Evolutionary conservation across 2,888 invertebrate species (phyloP).

Genomic region (Petrophora chlorosata): DNA sequence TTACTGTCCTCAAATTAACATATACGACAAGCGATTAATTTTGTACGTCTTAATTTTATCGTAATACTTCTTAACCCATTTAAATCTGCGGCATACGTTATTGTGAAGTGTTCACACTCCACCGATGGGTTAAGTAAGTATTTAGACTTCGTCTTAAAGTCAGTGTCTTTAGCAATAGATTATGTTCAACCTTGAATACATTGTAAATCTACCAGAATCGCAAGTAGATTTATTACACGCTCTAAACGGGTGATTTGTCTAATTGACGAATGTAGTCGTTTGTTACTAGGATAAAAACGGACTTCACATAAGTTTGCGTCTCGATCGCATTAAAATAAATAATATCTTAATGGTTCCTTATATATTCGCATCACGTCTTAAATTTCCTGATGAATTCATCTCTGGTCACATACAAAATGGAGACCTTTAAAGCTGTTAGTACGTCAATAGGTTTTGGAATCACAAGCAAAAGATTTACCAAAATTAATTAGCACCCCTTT

Average conservation of each 20-base stretch:
- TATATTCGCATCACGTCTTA: slow-evolving; percentile 55
- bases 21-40: too few species aligned
- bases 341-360: slow-evolving; percentile 41
- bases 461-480: slow-evolving; percentile 4
- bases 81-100: too few species aligned
- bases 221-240: slow-evolving; percentile 12
- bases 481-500: slow-evolving; percentile 18
- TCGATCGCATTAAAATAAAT: slow-evolving; percentile 32
- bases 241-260: not conserved
- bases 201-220: slow-evolving; percentile 9
- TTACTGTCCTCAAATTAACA: too few species aligned
- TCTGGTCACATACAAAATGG: slow-evolving; percentile 48
- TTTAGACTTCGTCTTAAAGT: not conserved
- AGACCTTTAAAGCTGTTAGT: slow-evolving; percentile 49
- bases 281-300: slow-evolving; percentile 6
- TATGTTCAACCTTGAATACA: slow-evolving; percentile 3
- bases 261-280: slow-evolving; percentile 13
- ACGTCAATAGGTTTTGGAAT: slow-evolving; percentile 6
- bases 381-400: slow-evolving; percentile 56
- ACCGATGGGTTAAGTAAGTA: too few species aligned
- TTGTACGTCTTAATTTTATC: too few species aligned
- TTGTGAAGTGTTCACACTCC: too few species aligned
- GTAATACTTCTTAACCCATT: too few species aligned
- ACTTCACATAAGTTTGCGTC: slow-evolving; percentile 24
- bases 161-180: slow-evolving; percentile 4